phyloP scores from a whole-genome alignment of 2,888 invertebrate genomes.

The Melitaea athalia region DNA sequence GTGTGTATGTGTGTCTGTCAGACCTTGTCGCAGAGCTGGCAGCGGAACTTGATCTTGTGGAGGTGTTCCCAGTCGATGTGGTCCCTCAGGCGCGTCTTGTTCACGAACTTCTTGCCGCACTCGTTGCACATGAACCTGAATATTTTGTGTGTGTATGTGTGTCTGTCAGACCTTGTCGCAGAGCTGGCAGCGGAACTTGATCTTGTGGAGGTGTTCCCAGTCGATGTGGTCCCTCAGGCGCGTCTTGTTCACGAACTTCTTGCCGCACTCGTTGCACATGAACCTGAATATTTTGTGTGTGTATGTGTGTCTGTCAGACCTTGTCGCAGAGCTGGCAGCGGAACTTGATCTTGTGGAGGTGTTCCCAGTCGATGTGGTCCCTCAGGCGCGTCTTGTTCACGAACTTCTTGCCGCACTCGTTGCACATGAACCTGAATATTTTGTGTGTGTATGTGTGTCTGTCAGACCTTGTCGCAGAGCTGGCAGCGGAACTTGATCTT shows the following conservation, averaged over 20 bases:
- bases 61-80: slow-evolving; percentile 77
- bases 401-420: slow-evolving; percentile 71
- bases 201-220: slow-evolving; percentile 73
- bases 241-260: slow-evolving; percentile 68
- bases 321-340: slow-evolving; percentile 58
- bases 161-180: slow-evolving; percentile 42
- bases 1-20: no score
- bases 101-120: slow-evolving; percentile 71
- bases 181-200: slow-evolving; percentile 67
- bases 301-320: no score
- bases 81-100: slow-evolving; percentile 65
- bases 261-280: slow-evolving; percentile 70
- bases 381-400: slow-evolving; percentile 65
- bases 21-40: slow-evolving; percentile 54
- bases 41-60: slow-evolving; percentile 68
- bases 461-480: slow-evolving; percentile 46
- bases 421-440: slow-evolving; percentile 51
- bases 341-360: slow-evolving; percentile 70
- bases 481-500: slow-evolving; percentile 70
- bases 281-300: slow-evolving; percentile 34
- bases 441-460: no score
- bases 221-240: slow-evolving; percentile 70
- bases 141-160: no score
- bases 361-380: slow-evolving; percentile 77
- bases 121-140: slow-evolving; percentile 57